Evolutionary conservation across 2,888 invertebrate species (phyloP), one percentile per base, ranked within the genome.

Genomic region (Odontocerum albicorne): DNA sequence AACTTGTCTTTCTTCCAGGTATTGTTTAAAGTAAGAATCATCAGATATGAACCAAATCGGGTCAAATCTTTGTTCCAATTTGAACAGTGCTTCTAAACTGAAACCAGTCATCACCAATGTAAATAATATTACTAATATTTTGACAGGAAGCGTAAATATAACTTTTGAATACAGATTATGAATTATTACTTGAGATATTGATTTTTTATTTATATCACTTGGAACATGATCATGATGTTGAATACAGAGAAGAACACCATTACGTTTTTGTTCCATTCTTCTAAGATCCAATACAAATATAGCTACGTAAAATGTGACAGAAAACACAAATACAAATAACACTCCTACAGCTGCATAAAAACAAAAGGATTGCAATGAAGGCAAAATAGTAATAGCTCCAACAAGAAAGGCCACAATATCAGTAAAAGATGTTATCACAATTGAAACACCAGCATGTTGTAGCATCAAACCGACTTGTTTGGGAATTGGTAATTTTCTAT

Each of bases 381-480:
- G 92, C 56, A 92, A 72, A 64, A 90, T 86, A 45, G 91, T 91
- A 13, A 87, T 84, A 21, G 90, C 84, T 32, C 91, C 91, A 56
- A 91, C 86, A 49, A 87, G 73, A 65, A 92, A 86, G 31, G 91
- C 91, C 20, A 88, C 82, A 44, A 90, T 85, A 68, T 92, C 91
- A 1, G 91, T 92, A 61, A 91, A 77, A 1, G 91, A 90, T 3
- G 92, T 92, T 16, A 92, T 86, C 1, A 87, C 88, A 60, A 92
- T 90, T 1, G 91, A 90, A 0, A 90, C 87, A 2, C 92, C 92
- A 3, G 90, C 90, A 67, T 90, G 89, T 68, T 86, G 83, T 47
- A 91, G 68, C 79, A 87, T 85, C 33, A 83, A 67, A 1, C 85
- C 90, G 47, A 90, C 76, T 70, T 81, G 81, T 63, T 85, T 79